These are phyloP conservation scores for Alloplasta piceator DNA, from an alignment of 2,888 invertebrate genomes.

Conservation along the genomic window DNA sequence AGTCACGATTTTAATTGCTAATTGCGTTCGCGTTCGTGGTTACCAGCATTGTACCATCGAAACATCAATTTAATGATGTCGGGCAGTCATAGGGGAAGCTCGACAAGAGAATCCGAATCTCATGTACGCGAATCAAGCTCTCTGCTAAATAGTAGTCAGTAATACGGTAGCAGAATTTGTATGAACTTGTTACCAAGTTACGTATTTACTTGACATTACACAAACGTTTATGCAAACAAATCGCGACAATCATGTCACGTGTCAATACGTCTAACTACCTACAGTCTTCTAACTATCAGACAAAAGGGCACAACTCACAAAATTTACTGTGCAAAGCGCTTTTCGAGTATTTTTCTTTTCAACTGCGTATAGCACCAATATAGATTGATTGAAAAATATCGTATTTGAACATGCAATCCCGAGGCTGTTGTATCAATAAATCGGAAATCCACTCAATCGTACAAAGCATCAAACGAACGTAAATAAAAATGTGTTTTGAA, in stretches of 20 bases:
- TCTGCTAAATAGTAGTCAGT: background rate
- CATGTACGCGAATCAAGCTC: background rate
- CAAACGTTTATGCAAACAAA: conserved; percentile 30
- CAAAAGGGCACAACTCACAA: too few relatives aligned
- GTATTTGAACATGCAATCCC: too few relatives aligned
- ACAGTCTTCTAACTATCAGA: too few relatives aligned
- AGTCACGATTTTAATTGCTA: conserved; percentile 66
- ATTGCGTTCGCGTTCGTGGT: conserved; percentile 54
- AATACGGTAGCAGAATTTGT: background rate
- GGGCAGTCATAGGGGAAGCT: background rate
- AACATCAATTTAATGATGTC: conserved; percentile 40
- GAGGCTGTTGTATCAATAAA: too few relatives aligned
- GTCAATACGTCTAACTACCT: background rate
- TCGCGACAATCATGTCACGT: background rate
- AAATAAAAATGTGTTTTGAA: too few relatives aligned
- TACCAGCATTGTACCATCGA: conserved; percentile 16
- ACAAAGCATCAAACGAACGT: too few relatives aligned
- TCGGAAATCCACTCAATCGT: too few relatives aligned
- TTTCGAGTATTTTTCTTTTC: too few relatives aligned
- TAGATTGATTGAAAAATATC: too few relatives aligned
- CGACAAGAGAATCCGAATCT: background rate
- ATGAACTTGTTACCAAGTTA: conserved; percentile 17
- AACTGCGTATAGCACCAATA: too few relatives aligned
- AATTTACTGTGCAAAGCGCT: too few relatives aligned
- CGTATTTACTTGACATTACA: conserved; percentile 43